Evolutionary conservation across 2,113 vertebrate species (phyloP), one percentile per base, ranked within the genome.

Genomic region (Suricata suricatta): DNA sequence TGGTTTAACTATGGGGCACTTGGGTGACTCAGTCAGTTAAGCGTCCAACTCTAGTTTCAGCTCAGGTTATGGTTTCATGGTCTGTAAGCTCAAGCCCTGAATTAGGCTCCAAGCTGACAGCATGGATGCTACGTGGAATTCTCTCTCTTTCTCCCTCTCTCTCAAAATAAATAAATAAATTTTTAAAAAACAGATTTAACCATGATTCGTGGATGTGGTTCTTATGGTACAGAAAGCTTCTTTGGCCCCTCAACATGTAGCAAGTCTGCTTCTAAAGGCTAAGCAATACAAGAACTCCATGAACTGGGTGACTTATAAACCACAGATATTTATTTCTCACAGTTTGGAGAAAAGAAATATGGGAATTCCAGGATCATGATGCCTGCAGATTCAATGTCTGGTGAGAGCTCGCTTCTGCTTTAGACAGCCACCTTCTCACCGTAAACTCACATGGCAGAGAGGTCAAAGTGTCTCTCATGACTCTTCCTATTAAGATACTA

Each of bases 401-500:
- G 12, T 35, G 84, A 47, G 23, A 52, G 12, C 50, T 38, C 2
- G 0, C 38, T 81, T 80, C 25, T 8, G 16, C 52, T 13, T 13
- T 0, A 35, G 71, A 25, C 1, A 15, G 17, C 35, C 2, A 25
- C 16, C 50, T 68, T 41, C 23, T 29, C 7, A 0, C 47, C 29
- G 21, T 23, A 15, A 23, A 17, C 5, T 2, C 6, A 14, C 27
- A 0, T 9, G n/a, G 57, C 31, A 1, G 69, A 16, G 38, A 17
- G 44, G 69, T 19, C 0, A 0, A 1, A 1, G 38, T 11, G 29
- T 23, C 13, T 13, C 66, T 38, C 17, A 2, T 9, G 13, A 35
- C 41, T 80, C 76, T 63, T 79, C 23, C 3, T 72, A 35, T 38
- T 72, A 17, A 14, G 3, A 64, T 81, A 38, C 66, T 33, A 52